Percentiles rank a stretch among this genome's conserved stretches.
Conservation (phyloP, 2,113 vertebrate species). For the Amblyornis subalaris region DNA sequence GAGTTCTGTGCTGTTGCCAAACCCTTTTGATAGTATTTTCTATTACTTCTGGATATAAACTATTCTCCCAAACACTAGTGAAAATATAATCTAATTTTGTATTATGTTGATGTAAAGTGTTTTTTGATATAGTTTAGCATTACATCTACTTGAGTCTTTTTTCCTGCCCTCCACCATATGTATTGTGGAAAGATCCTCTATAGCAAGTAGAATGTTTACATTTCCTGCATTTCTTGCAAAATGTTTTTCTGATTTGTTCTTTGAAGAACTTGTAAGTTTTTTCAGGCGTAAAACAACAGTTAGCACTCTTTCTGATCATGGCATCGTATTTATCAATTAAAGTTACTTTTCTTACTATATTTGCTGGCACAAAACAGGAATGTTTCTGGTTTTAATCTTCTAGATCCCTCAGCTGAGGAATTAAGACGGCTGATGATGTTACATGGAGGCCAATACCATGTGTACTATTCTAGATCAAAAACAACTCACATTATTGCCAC, state of each 20-base stretch:
- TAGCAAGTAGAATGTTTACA: neutral
- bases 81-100: neutral
- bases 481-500: constrained; percentile 96
- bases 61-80: neutral
- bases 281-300: neutral
- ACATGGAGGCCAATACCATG: constrained; percentile 92
- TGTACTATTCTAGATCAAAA: constrained; percentile 93
- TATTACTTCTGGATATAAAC: neutral
- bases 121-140: neutral
- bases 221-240: neutral
- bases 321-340: neutral
- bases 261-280: neutral
- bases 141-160: neutral
- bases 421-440: constrained; percentile 93
- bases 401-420: constrained; percentile 93
- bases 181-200: neutral
- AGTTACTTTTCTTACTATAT: neutral
- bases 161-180: neutral
- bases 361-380: neutral
- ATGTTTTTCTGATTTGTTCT: neutral
- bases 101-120: neutral
- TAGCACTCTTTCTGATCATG: neutral
- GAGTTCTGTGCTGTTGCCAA: neutral
- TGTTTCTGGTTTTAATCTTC: constrained; percentile 41
- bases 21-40: neutral